Percentiles rank a stretch among this genome's conserved stretches.
These are phyloP conservation scores for Spisula solida DNA, from an alignment of 2,888 invertebrate species.

Conservation along the genomic window DNA sequence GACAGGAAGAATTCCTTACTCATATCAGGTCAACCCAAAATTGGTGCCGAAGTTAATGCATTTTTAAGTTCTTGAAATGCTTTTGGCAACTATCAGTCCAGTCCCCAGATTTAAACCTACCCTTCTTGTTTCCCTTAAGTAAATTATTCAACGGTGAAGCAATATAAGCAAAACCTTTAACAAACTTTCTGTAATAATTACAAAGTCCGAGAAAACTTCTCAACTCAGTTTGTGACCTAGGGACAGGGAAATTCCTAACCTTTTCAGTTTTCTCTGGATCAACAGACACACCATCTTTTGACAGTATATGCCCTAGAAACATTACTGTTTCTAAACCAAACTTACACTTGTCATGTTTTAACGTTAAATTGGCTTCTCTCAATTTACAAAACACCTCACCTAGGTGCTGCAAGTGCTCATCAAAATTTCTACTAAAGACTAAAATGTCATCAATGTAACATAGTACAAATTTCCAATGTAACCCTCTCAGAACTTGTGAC, in stretches of 20 bases:
- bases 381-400: conserved; percentile 47
- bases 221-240: conserved; percentile 61
- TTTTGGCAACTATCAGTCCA: conserved; percentile 80
- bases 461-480: conserved; percentile 72
- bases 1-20: conserved; percentile 50
- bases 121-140: conserved; percentile 77
- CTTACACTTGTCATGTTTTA: conserved; percentile 62
- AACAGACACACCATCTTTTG: conserved; percentile 66
- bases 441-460: conserved; percentile 71
- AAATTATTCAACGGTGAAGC: conserved; percentile 81
- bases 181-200: conserved; percentile 86
- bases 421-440: conserved; percentile 64
- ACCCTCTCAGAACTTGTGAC: conserved; percentile 63
- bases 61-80: conserved; percentile 82
- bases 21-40: conserved; percentile 47
- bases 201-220: conserved; percentile 66
- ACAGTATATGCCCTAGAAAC: conserved; percentile 48
- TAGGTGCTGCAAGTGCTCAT: conserved; percentile 65
- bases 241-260: conserved; percentile 57
- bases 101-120: conserved; percentile 63
- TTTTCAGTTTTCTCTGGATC: conserved; percentile 61
- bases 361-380: conserved; percentile 46
- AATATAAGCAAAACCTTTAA: conserved; percentile 78
- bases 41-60: conserved; percentile 53
- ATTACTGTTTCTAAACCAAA: conserved; percentile 47